A percentile compares a stretch with the other conserved stretches of the same genome.
phyloP scores from a whole-genome alignment of 2,797 vertebrate genomes.

The Falco columbarius region DNA sequence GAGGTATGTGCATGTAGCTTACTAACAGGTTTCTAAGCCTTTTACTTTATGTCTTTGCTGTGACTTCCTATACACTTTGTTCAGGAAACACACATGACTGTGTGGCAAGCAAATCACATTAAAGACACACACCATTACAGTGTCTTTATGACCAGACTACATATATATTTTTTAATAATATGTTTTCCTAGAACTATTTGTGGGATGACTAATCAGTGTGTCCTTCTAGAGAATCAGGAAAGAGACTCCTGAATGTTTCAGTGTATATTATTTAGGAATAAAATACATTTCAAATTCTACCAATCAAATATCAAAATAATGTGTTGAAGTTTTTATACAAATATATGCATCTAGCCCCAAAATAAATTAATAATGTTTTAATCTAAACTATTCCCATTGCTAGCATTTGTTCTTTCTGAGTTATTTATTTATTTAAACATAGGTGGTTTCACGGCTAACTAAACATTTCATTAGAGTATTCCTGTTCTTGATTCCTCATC shows the following conservation, averaged over 20 bases:
- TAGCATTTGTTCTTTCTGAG: not conserved
- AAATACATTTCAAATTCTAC: not conserved
- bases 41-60: not conserved
- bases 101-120: not conserved
- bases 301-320: not conserved
- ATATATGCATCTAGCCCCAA: not conserved
- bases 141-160: not conserved
- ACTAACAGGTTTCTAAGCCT: not conserved
- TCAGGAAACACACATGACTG: rapidly evolving
- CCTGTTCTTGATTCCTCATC: constrained; percentile 65
- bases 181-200: not conserved
- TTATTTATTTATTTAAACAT: not conserved
- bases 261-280: not conserved
- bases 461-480: constrained; percentile 39
- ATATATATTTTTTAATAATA: not conserved
- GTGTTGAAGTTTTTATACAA: not conserved
- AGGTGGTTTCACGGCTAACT: not conserved
- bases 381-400: not conserved
- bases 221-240: not conserved
- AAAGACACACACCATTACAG: not conserved
- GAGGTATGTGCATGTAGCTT: not conserved
- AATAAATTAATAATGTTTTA: not conserved
- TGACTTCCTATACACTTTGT: not conserved
- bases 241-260: not conserved
- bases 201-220: not conserved